Evolutionary conservation across 2,888 invertebrate species (phyloP), one percentile per base, ranked within the genome.

Genomic region (Macrosiphum euphorbiae): DNA sequence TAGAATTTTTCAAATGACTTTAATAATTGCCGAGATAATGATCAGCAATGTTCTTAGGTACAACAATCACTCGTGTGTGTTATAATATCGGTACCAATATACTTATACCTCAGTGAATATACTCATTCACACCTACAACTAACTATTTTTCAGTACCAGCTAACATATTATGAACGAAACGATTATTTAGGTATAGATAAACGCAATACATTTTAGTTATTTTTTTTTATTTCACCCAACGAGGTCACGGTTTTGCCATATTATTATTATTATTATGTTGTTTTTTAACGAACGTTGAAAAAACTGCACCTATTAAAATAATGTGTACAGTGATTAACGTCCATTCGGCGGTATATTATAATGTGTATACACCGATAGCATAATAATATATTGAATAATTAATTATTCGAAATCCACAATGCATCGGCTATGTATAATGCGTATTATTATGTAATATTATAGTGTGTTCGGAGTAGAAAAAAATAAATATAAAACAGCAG

Each of bases 301-400:
- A 67, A n/a, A 67, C n/a, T 67, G n/a, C n/a, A 67, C 61, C n/a
- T 67, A 67, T 67, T 67, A n/a, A 61, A 61, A 61, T 61, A 61
- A 61, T 61, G 11, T 61, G 61, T n/a, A 61, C 3, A n/a, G 61
- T 61, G 61, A 61, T 61, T 61, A 61, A 61, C 28, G 13, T n/a
- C 11, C 28, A n/a, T n/a, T 61, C 13, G 13, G 13, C 61, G 4
- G 4, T 61, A 61, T 28, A 28, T 61, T 61, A 13, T 61, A 61
- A 8, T 61, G 28, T 28, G 28, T 61, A 13, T n/a, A 67, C 4
- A 67, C n/a, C 13, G n/a, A 67, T 13, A n/a, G 1, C n/a, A 67
- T 67, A 52, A 67, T 13, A 44, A 67, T 13, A 11, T 67, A 67
- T n/a, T 4, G n/a, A 67, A n/a, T 67, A 67, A 67, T n/a, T 67